Base-by-base conservation (phyloP, 2,888 invertebrate genomes). In the Pheosia tremula region DNA sequence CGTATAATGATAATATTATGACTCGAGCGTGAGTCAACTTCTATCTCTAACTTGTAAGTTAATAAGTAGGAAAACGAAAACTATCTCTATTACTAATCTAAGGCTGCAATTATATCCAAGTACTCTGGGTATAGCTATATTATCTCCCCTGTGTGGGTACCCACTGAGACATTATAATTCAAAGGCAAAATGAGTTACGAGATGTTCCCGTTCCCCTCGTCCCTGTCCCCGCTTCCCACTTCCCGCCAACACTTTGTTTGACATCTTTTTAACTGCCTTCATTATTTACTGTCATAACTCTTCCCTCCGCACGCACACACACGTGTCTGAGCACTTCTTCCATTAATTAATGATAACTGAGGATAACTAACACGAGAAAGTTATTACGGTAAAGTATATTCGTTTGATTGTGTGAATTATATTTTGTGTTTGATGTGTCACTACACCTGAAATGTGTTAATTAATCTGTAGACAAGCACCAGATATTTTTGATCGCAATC, bases 271-370 rank as follows among this genome's bases (percentile, higher is more conserved):
- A 82, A 80, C 79, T 70, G 63, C 70, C 63, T 72, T 67, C 83
- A 80, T 85, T 82, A 81, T 75, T 81, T 75, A 80, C 67, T 76
- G 80, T 79, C 84, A 81, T 81, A 81, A 83, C 78, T 69, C 61
- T 62, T 59, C 72, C 65, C 41, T 37, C 55, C 49, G 41, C 52
- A 38, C 6, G n/a, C 13, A 36, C 36, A 39, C 41, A 49, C 52
- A 54, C 50, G 39, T 50, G 52, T 7, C 53, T n/a, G 0, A 43
- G 7, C 62, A 9, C 41, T 57, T 45, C 56, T n/a, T 24, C 41
- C 57, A 36, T 62, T 77, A 64, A 69, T 68, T 70, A 74, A 75
- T 68, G 72, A 64, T 64, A 62, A 50, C n/a, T 55, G 47, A 37
- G 37, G 56, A 24, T 24, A 58, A 57, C 47, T 41, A 59, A 69